Evolutionary conservation across 2,797 vertebrate genomes (phyloP).

Genomic region (Muscicapa striata): DNA sequence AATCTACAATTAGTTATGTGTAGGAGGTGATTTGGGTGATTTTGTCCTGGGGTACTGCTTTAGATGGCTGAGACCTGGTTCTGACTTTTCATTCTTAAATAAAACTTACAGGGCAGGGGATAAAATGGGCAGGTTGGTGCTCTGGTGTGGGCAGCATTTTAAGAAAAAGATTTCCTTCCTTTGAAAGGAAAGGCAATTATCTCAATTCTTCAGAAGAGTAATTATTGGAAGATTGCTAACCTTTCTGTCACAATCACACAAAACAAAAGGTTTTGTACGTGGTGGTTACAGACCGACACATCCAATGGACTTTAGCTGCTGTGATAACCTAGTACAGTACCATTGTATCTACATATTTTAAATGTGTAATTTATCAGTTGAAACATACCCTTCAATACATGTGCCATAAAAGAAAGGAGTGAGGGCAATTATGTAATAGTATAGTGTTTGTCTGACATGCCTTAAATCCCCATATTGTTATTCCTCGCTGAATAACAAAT

Average conservation of each 20-base stretch:
- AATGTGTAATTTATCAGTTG: slow-evolving; percentile 75
- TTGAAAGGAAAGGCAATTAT: slow-evolving; percentile 26
- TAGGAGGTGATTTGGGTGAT: neutral
- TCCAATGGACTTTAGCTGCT: slow-evolving; percentile 45
- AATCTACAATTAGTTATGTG: neutral
- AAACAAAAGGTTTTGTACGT: slow-evolving; percentile 27
- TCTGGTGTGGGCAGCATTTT: slow-evolving; percentile 26
- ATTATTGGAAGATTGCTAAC: slow-evolving; percentile 61
- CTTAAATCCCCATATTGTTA: slow-evolving; percentile 76
- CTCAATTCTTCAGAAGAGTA: slow-evolving; percentile 42
- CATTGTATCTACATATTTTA: slow-evolving; percentile 72
- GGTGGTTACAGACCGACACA: neutral
- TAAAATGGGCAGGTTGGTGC: neutral
- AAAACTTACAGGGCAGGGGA: neutral
- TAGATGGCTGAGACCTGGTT: slow-evolving; percentile 1
- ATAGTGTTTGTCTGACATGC: slow-evolving; percentile 72
- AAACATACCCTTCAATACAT: slow-evolving; percentile 73
- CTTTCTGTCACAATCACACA: slow-evolving; percentile 35
- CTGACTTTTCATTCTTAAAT: slow-evolving; percentile 20
- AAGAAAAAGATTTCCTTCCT: slow-evolving; percentile 34
- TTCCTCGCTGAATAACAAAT: slow-evolving; percentile 73
- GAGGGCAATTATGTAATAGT: slow-evolving; percentile 76
- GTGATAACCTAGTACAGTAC: slow-evolving; percentile 49
- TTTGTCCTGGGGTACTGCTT: slow-evolving; percentile 20
- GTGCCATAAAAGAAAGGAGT: slow-evolving; percentile 73